Evolutionary conservation across 2,113 vertebrate genomes (phyloP).

Genomic region (Bubo blakistoni): DNA sequence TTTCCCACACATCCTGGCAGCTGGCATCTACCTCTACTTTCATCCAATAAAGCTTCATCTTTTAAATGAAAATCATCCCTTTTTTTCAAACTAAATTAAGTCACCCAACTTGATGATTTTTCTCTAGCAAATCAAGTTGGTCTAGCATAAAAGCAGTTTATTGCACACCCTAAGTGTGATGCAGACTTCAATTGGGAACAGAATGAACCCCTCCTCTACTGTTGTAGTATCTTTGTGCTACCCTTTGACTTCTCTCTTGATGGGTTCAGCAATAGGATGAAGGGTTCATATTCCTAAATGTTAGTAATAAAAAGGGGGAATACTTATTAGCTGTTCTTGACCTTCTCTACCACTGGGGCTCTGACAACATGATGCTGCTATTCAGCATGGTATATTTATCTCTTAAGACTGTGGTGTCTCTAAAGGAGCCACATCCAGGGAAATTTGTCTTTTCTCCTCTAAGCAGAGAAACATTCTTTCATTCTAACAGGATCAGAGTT

Average conservation of each 20-base stretch:
- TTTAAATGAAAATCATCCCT: not conserved
- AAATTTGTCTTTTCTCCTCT: not conserved
- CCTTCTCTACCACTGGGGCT: not conserved
- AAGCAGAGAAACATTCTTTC: not conserved
- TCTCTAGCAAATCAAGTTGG: not conserved
- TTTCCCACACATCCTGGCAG: not conserved
- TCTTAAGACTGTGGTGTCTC: not conserved
- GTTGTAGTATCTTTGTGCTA: not conserved
- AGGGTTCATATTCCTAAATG: not conserved
- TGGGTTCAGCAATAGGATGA: not conserved
- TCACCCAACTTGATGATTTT: not conserved
- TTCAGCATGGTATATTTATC: not conserved
- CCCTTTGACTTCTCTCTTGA: not conserved
- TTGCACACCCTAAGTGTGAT: not conserved
- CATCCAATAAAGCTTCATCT: not conserved
- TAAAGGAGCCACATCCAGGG: not conserved
- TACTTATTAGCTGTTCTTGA: not conserved
- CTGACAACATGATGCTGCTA: not conserved
- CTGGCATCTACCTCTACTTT: not conserved
- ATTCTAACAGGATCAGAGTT: not conserved
- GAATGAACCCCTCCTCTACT: not conserved
- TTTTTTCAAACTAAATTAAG: not conserved
- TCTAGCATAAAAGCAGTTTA: not conserved
- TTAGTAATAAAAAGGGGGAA: not conserved
- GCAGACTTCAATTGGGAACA: not conserved